A percentile compares a stretch with the other conserved stretches of the same genome.
Evolutionary conservation across 2,113 vertebrate species (phyloP).

Genomic region (Rhodinocichla rosea): DNA sequence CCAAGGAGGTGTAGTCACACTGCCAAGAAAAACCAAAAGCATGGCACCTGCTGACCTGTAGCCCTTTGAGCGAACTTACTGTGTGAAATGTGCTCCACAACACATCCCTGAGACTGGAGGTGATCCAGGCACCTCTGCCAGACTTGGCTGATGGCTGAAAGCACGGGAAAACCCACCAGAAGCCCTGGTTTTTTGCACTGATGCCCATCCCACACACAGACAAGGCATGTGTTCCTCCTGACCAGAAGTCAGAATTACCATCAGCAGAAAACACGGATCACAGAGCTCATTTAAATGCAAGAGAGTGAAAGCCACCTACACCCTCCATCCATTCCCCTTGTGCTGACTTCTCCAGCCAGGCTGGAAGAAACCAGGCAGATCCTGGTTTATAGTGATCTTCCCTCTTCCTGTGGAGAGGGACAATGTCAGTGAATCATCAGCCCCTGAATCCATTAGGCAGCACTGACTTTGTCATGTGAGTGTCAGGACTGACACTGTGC

Average conservation of each 20-base stretch:
- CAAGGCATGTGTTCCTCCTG: neutral
- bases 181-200: neutral
- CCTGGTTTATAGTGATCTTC: neutral
- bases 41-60: neutral
- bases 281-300: neutral
- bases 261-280: neutral
- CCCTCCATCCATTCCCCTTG: neutral
- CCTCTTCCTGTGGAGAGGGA: neutral
- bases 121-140: neutral
- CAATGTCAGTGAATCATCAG: neutral
- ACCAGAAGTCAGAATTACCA: neutral
- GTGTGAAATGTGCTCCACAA: neutral
- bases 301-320: neutral
- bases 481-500: neutral
- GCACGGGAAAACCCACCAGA: neutral
- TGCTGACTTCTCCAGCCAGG: neutral
- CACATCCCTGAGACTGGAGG: neutral
- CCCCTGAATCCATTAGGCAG: neutral
- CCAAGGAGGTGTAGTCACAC: neutral
- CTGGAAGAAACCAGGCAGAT: neutral
- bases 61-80: neutral
- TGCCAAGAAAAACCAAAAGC: neutral
- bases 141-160: neutral
- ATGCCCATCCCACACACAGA: neutral
- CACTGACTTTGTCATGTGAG: neutral